Base-by-base conservation (phyloP, 2,797 vertebrate genomes). In the Pseudomugil gertrudae region DNA sequence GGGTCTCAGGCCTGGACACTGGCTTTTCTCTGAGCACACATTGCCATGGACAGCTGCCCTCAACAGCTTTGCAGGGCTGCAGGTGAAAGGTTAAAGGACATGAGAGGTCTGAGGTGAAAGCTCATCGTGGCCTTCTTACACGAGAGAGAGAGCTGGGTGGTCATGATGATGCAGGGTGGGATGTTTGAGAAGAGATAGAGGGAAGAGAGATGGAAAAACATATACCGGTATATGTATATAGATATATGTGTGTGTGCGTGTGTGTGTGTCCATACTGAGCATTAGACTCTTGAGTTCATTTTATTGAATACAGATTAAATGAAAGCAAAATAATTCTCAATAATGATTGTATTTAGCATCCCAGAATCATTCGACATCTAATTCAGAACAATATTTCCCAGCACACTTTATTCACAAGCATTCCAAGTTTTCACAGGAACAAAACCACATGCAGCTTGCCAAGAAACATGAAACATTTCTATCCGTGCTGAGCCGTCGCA, bases 51-150 rank as follows among this genome's bases (percentile, higher is more conserved):
- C 83, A 89, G 87, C 86, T 89, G 88, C 76, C 76, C 74, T 53
- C 45, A 30, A 53, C 21, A 59, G 73, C 54, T 30, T 61, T 64
- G 63, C 38, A 45, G 55, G 68, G 80, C 65, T 35, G 13, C 71
- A 83, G 87, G 80, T 86, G 84, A 91, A 88, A 90, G 91, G 89
- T 92, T 67, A 90, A 83, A 90, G 88, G 89, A 80, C 85, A 78
- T 4, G 1, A 58, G 35, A 66, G 87, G 80, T 82, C 84, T 70
- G 71, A 78, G 76, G 87, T 89, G 89, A 90, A 88, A 88, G 85
- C 87, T 85, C 81, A 74, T 88, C 79, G 51, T 66, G 63, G 78
- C 68, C 80, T 77, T 74, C 67, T 78, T 52, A 82, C 74, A 74
- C 79, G n/a, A n/a, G 24, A 1, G 35, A 55, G 57, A 87, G 66